Base-by-base conservation (phyloP, 2,888 invertebrate genomes). In the Eucera pruinosa region DNA sequence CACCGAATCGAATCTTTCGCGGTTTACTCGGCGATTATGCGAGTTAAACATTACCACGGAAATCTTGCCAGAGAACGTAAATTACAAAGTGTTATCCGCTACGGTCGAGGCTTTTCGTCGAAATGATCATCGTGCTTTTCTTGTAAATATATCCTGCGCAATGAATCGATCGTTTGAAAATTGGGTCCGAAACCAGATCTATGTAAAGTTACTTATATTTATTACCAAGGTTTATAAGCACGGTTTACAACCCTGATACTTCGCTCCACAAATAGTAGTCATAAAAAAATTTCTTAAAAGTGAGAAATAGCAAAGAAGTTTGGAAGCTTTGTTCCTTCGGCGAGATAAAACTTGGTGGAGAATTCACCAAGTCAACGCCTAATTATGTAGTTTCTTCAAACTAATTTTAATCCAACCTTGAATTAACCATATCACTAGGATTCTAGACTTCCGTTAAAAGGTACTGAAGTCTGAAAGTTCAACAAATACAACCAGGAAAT, bases 1-100 rank as follows among this genome's bases (percentile, higher is more conserved):
- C 18, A 15, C 7, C 13, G 55, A 71, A 61, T 74, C 73, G 55
- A 74, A 73, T 48, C 55, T 62, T 50, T 41, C 54, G 15, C 18
- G 41, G 48, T 30, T 15, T 54, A 55, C 36, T 23, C 15, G 13
- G 18, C 52, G 74, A 73, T 74, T 74, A 73, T 36, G 36, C 36
- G 6, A 25, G 13, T 30, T 15, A n/a, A n/a, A 23, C 41, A n/a
- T 20, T 39, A 9, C 30, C 9, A 11, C 33, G 18, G 23, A 1
- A 11, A 15, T 15, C 20, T 47, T 15, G 18, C 15, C 13, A n/a
- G 25, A n/a, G 13, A 50, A 60, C 23, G 50, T 23, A 20, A 50
- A 41, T 50, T 61, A 48, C 15, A 7, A 13, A 11, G 52, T 15
- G 25, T 33, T 33, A 33, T 7, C 54, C 33, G 30, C 27, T n/a